Conservation (phyloP, 1,140 invertebrate species). For the Halesus radiatus region DNA sequence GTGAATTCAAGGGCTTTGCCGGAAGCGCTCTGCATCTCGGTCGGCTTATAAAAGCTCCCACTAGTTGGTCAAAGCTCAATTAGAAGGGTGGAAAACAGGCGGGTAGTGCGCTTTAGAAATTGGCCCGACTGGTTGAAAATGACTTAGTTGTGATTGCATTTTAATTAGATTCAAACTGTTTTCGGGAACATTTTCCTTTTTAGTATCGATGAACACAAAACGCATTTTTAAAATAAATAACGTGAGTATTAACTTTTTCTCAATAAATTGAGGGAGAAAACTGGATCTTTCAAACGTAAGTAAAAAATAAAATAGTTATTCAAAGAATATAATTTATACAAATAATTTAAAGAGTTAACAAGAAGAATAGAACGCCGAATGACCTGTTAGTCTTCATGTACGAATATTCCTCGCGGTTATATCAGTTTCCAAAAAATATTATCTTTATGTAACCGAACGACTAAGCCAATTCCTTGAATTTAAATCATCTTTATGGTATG, state of each 20-base stretch:
- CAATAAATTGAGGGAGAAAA: background rate
- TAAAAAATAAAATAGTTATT: background rate
- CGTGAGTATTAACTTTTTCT: background rate
- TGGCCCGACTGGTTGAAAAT: background rate
- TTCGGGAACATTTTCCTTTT: background rate
- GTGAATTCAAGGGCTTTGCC: conserved; percentile 20
- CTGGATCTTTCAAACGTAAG: conserved; percentile 7
- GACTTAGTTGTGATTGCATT: background rate
- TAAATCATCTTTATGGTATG: no score
- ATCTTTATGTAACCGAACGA: no score
- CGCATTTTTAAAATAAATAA: background rate
- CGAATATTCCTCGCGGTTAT: no score
- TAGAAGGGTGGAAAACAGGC: background rate
- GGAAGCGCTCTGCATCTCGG: background rate
- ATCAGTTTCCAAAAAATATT: no score
- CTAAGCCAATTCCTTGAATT: no score
- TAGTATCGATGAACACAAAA: background rate
- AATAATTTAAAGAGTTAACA: no score
- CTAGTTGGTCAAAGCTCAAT: background rate
- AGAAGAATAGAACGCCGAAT: no score
- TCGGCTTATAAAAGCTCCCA: conserved; percentile 12
- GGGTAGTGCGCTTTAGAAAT: background rate
- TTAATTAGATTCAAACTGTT: background rate
- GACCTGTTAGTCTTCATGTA: no score
- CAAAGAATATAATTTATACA: no score